Evolutionary conservation across 1,140 invertebrate genomes (phyloP), one percentile per base, ranked within the genome.

Genomic region (Apis laboriosa): DNA sequence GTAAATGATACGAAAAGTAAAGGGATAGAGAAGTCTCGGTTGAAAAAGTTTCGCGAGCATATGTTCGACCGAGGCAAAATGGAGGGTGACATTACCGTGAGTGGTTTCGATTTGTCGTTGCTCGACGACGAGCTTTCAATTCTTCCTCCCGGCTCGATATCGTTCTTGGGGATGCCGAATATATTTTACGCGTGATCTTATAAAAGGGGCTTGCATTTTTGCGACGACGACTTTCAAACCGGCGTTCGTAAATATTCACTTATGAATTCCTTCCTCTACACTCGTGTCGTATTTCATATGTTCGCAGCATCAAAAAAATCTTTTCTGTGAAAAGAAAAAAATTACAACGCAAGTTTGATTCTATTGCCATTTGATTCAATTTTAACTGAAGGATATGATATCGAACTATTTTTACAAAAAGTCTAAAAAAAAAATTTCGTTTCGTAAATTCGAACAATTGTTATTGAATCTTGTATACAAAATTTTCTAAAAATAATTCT

Each of bases 161-260:
- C 43, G 34, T 11, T 7, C 24, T 9, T 1, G 0, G 21, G 17
- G 21, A 55, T 51, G 12, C 49, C n/a, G 49, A 43, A 49, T 78
- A 21, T 61, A 78, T 78, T 78, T 78, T 51, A 60, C 58, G 43
- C 53, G 17, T 12, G 66, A 60, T 78, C 63, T 71, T 70, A 24
- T 60, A 60, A 78, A 78, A n/a, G 28, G 34, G 17, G 17, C 17
- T 43, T 34, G 63, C 51, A n/a, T 21, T 21, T 24, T 11, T 19
- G 76, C 34, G 12, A 49, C 63, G 24, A 56, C 76, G 76, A 70
- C 51, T 58, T 70, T 49, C 55, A 68, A n/a, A 3, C 64, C 55
- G 2, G n/a, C 19, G 28, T 78, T 71, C 66, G 71, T 78, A 78
- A 78, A 71, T 71, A 71, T 66, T 43, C 64, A 34, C 64, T 43